Base-by-base conservation (phyloP, 2,113 vertebrate species). In the Puffinus mauretanicus region DNA sequence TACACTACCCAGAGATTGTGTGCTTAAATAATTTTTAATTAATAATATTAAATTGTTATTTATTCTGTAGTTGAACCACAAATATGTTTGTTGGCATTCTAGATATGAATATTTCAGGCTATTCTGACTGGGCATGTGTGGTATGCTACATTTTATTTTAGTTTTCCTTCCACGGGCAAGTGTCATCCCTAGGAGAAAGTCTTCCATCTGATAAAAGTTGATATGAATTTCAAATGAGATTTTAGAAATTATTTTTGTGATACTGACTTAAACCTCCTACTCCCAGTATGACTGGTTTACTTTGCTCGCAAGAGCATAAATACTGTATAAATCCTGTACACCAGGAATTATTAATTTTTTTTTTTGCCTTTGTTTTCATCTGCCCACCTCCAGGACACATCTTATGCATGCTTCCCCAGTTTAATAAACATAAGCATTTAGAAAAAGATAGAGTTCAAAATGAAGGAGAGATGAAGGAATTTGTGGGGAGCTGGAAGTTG, bases 221-320 rank as follows among this genome's bases (percentile, higher is more conserved):
- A 60, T 65, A 67, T 7, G 72, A 91, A 88, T 95, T 91, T 91
- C 69, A 94, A 86, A 95, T 71, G 40, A 88, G 52, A 70, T 92
- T 94, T 65, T 51, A 77, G 44, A 86, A 52, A 65, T 55, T 61
- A 75, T 55, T 86, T 88, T 79, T 86, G n/a, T 67, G 40, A 64
- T 44, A 71, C 34, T 34, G 60, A 60, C 42, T 92, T 88, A 67
- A 90, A 94, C 60, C n/a, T 83, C 24, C 47, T 75, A 34, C 25
- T 90, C 42, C 42, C 80, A 84, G 55, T 46, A 30, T 47, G 52
- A 80, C 58, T 77, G 20, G n/a, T 66, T 91, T 86, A 21, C 22
- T 88, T 82, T 25, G 22, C n/a, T 60, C 77, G 17, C 89, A 96
- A 62, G 57, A 86, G 22, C 47, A 58, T 20, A 84, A 81, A 86